Conservation (phyloP, 2,888 invertebrate genomes). For the Junonia oenone region DNA sequence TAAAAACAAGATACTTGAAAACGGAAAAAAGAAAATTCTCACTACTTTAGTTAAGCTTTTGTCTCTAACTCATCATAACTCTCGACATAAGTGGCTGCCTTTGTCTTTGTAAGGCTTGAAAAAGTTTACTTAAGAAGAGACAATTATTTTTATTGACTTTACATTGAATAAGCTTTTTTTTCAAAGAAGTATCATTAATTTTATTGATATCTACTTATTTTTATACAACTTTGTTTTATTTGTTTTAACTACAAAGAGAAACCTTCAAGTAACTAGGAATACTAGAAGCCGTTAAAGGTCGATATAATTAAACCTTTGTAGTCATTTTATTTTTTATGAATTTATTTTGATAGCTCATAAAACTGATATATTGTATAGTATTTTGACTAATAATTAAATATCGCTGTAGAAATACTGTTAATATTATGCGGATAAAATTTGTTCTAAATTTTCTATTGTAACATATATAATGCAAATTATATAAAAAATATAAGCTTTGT, state of each 20-base stretch:
- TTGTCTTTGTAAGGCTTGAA: slow-evolving; percentile 23
- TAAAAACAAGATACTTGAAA: slow-evolving; percentile 3
- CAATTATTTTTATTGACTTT: slow-evolving; percentile 24
- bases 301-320: no score
- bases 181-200: background rate
- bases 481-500: background rate
- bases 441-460: no score
- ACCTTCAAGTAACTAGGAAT: no score
- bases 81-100: slow-evolving; percentile 21
- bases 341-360: no score
- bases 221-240: background rate
- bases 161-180: background rate
- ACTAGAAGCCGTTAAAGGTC: no score
- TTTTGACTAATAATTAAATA: no score
- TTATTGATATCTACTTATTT: background rate
- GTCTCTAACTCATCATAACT: slow-evolving; percentile 20
- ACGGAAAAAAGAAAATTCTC: slow-evolving; percentile 10
- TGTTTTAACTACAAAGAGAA: no score
- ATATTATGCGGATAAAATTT: no score
- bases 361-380: no score
- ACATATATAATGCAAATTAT: no score
- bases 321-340: no score
- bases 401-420: no score
- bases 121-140: slow-evolving; percentile 18
- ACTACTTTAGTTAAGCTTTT: slow-evolving; percentile 17